Base-by-base conservation (phyloP, 2,113 vertebrate species). In the Apeltes quadracus region DNA sequence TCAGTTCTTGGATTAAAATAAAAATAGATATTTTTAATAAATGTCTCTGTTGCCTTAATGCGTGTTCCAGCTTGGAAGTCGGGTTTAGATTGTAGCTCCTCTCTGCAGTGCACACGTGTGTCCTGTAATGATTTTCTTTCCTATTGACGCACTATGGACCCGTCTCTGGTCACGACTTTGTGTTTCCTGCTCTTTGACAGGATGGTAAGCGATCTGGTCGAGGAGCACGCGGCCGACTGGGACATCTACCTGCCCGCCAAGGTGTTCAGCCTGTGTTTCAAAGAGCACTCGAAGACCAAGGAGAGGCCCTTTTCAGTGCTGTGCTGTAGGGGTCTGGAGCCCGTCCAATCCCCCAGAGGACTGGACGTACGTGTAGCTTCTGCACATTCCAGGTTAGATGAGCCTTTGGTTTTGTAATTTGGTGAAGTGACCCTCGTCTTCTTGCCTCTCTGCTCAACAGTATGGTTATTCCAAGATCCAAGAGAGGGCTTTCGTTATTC, bases 191-290 rank as follows among this genome's bases (percentile, higher is more conserved):
- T 34, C 10, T 0, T 7, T 8, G 14, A 59, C 85, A 93, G 92
- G 72, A 90, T 92, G 89, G 85, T 93, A 0, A 68, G 57, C 11
- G 90, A 88, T 48, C 79, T 92, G 0, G 22, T 82, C 2, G 84
- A 89, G 44, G 84, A 91, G 36, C 88, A 92, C 12, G 58, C 81
- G 5, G 55, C 84, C 1, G 90, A 90, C 83, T 93, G 92, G 92
- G 90, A 93, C 23, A 78, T 91, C 22, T 89, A 83, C 69, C 79
- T 93, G 27, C 92, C 91, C 0, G 91, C 90, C 2, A 84, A 83
- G 14, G 91, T 93, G 7, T 91, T 93, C 72, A 71, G 78, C 8
- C 76, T 92, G 66, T 92, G 91, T 67, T 91, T 89, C 69, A 81
- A 78, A 72, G 90, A 91, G 54, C 89, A 92, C 46, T 67, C 84